A percentile compares a stretch with the other conserved stretches of the same genome.
Evolutionary conservation across 2,113 vertebrate genomes (phyloP).

Genomic region (Trichechus manatus): DNA sequence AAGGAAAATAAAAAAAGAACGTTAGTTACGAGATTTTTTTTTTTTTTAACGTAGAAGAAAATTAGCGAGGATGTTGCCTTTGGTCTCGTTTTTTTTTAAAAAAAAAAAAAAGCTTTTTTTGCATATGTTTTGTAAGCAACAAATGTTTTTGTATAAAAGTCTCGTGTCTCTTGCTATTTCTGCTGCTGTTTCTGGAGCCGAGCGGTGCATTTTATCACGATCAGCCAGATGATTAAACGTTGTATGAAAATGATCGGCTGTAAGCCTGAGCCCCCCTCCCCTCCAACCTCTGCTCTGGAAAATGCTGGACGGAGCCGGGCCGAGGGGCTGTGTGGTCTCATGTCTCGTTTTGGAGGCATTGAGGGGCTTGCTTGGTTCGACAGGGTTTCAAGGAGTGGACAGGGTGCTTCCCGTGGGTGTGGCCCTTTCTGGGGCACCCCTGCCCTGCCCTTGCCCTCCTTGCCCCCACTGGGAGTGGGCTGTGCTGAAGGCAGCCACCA

Average conservation of each 20-base stretch:
- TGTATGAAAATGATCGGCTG: conserved; percentile 85
- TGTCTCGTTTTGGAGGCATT: neutral
- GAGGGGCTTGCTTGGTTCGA: neutral
- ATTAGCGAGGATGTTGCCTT: conserved; percentile 85
- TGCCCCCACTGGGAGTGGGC: no score
- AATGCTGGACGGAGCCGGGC: conserved; percentile 70
- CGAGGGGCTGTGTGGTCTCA: neutral
- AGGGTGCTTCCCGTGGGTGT: neutral
- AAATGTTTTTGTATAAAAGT: conserved; percentile 87
- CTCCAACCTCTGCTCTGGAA: neutral
- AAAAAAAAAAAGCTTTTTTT: conserved; percentile 84
- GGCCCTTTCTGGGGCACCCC: neutral
- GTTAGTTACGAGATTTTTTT: conserved; percentile 88
- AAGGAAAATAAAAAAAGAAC: conserved; percentile 84
- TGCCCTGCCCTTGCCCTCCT: no score
- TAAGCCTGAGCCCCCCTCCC: conserved; percentile 76
- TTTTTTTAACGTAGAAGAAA: conserved; percentile 86
- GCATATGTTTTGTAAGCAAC: conserved; percentile 90
- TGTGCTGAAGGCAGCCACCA: neutral
- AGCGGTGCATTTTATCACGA: conserved; percentile 83
- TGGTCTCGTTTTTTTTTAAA: conserved; percentile 85
- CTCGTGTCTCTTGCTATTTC: conserved; percentile 87
- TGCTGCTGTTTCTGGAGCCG: conserved; percentile 89
- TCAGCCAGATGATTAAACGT: conserved; percentile 87
- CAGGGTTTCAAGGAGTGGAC: no score